phyloP scores from a whole-genome alignment of 2,797 vertebrate species.

The Hylomyscus alleni region DNA sequence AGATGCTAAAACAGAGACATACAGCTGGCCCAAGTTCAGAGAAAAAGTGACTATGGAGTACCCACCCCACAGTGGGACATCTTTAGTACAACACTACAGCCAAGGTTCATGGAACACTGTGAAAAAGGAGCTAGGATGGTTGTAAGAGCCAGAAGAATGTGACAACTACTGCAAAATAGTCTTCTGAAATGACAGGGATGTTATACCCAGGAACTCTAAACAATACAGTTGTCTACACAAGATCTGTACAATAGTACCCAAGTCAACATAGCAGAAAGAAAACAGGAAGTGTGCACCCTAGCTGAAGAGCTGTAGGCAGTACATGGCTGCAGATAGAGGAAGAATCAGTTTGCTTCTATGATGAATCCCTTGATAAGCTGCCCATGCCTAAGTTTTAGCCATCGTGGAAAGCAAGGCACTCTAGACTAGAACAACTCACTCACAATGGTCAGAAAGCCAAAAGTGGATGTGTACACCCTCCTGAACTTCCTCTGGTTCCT shows the following conservation, averaged over 20 bases:
- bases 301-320: neutral
- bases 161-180: neutral
- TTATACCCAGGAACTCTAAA: neutral
- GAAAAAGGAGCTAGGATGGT: neutral
- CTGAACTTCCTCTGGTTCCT: neutral
- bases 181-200: neutral
- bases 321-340: neutral
- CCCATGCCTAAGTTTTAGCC: neutral
- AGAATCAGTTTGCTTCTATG: neutral
- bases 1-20: neutral
- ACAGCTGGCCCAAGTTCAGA: neutral
- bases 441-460: neutral
- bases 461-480: too few species aligned
- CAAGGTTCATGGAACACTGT: neutral
- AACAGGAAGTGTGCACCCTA: too few species aligned
- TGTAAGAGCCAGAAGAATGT: neutral
- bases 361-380: neutral
- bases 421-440: neutral
- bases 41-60: neutral
- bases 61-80: neutral
- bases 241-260: neutral
- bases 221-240: neutral
- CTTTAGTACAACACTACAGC: neutral
- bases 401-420: neutral
- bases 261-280: neutral